Base-by-base conservation (phyloP, 2,113 vertebrate genomes). In the Phocoena phocoena region DNA sequence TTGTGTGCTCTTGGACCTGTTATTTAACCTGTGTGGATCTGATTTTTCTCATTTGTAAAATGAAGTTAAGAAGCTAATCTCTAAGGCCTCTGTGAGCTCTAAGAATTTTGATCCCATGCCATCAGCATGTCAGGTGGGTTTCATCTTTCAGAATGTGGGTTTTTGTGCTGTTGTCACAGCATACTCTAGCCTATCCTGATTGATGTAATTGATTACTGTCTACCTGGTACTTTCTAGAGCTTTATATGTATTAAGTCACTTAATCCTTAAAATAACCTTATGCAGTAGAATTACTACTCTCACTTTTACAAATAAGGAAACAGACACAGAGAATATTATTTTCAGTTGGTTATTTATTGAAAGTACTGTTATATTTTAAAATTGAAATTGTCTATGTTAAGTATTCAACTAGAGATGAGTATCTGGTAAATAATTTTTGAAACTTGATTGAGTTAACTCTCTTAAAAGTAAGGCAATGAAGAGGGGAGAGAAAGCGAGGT, bases 21-120 rank as follows among this genome's bases (percentile, higher is more conserved):
- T 38, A 55, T 62, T 90, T 93, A 65, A 65, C 67, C 70, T 68
- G 8, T 36, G 31, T 74, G 38, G 38, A 55, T 92, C n/a, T 80
- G 58, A 50, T 85, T 71, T 71, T 85, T 94, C 58, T 89, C 4
- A 38, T 87, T 95, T 95, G 28, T 97, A 80, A 80, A 92, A 80
- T 62, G 77, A 74, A 26, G 58, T 76, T 53, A n/a, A 84, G 36
- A 88, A 67, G 15, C 41, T 77, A 62, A 73, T 79, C 20, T 87
- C 74, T 47, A 68, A 87, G 53, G 20, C 90, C n/a, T 80, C 88
- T 73, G 76, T 77, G 41, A 91, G 9, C 31, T 63, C 33, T 80
- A 8, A 8, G 31, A 36, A 13, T 79, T 88, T 26, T 77, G 36
- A 91, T 88, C 67, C 55, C 3, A 2, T 87, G 70, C 58, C n/a